These are phyloP conservation scores for Xylocopa sonorina DNA, from an alignment of 1,140 invertebrate species.

Conservation along the genomic window DNA sequence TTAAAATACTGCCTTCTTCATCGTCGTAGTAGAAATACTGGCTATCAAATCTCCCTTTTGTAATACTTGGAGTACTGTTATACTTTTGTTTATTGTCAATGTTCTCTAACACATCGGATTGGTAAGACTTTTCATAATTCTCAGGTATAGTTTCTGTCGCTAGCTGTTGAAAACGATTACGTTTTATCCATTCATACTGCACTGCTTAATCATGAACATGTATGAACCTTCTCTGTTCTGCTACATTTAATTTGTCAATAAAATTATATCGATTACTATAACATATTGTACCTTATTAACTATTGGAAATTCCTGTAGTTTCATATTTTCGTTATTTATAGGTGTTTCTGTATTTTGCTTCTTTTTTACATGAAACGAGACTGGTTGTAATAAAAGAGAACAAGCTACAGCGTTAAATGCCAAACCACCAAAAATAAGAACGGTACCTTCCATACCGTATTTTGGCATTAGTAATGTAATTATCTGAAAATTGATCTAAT, in stretches of 20 bases:
- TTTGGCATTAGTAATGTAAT: constrained; percentile 81
- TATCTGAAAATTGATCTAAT: constrained; percentile 76
- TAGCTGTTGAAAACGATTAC: background rate
- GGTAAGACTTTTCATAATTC: background rate
- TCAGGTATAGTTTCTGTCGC: background rate
- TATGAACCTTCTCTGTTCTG: too few relatives aligned
- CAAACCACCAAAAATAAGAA: constrained; percentile 84
- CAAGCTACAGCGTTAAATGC: constrained; percentile 83
- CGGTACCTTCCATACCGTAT: constrained; percentile 83
- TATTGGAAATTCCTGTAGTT: background rate
- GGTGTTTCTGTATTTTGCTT: constrained; percentile 9
- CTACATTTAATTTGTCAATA: too few relatives aligned
- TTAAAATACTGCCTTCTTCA: constrained; percentile 82
- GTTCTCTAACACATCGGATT: constrained; percentile 4
- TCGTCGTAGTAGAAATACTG: constrained; percentile 87
- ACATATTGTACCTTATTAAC: background rate
- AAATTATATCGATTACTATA: background rate
- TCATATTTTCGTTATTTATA: background rate
- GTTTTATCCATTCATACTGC: too few relatives aligned
- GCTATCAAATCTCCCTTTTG: constrained; percentile 76
- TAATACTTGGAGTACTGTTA: background rate
- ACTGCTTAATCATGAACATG: too few relatives aligned
- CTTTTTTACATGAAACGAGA: constrained; percentile 84
- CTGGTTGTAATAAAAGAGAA: constrained; percentile 84
- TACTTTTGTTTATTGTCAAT: constrained; percentile 6